A percentile compares a stretch with the other conserved stretches of the same genome.
Conservation (phyloP, 2,113 vertebrate genomes). For the Nesoenas mayeri region DNA sequence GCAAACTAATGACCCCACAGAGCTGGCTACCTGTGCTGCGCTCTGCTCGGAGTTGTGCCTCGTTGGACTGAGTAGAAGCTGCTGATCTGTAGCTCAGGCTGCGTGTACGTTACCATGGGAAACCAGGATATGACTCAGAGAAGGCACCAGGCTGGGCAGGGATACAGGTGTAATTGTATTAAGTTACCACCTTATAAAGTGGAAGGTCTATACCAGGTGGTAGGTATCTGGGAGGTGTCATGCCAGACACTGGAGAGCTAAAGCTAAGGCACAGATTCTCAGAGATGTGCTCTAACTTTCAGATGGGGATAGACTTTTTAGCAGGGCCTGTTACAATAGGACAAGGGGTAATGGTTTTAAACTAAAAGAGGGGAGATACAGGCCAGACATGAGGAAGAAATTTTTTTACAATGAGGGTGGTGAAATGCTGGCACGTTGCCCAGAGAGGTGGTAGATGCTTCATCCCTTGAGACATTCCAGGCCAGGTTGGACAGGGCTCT, state of each 20-base stretch:
- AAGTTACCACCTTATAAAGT: neutral
- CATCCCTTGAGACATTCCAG: too few relatives aligned
- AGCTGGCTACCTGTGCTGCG: neutral
- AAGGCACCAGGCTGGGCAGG: neutral
- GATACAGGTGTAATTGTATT: neutral
- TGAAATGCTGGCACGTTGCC: too few relatives aligned
- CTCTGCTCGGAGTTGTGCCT: neutral
- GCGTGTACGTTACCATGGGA: rapidly evolving
- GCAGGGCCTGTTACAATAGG: too few relatives aligned
- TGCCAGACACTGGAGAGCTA: neutral
- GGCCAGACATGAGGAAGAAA: too few relatives aligned
- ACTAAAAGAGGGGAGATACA: too few relatives aligned
- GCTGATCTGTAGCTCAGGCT: neutral
- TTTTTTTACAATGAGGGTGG: too few relatives aligned
- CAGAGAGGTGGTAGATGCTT: too few relatives aligned
- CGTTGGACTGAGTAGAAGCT: neutral
- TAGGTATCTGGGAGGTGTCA: neutral
- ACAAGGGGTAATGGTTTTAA: too few relatives aligned
- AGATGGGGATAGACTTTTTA: too few relatives aligned
- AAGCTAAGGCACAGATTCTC: neutral
- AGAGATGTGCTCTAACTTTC: neutral
- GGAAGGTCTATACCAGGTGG: neutral
- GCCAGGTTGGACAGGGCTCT: too few relatives aligned
- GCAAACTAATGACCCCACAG: neutral
- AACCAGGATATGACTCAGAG: rapidly evolving